Evolutionary conservation across 2,113 vertebrate genomes (phyloP), one percentile per base, ranked within the genome.

Genomic region (Mormyrus lacerda): DNA sequence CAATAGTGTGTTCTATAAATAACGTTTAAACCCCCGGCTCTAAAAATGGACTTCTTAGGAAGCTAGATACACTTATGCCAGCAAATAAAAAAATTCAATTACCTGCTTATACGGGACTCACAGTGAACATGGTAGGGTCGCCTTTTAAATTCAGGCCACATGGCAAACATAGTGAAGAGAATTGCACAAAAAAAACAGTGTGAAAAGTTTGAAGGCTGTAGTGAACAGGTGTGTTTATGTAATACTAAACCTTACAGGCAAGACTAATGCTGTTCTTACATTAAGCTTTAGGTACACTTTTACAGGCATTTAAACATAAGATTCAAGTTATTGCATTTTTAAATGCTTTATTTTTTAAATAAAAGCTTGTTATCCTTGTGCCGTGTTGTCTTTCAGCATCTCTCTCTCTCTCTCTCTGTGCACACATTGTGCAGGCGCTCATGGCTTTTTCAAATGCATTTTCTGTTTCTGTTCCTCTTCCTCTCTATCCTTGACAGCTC

Each of bases 401-500:
- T 44, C 48, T 89, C 88, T 6, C 48, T 89, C 76, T 88, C 50
- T 88, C 88, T 7, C 65, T 73, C 87, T 61, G 89, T 85, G 76
- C 85, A 73, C 84, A 48, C 39, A 31, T 89, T 44, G 17, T 90
- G 53, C 85, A 84, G 76, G 87, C 90, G 94, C 87, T 76, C 90
- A 89, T 93, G 89, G 91, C 89, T 93, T 93, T 61, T 90, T 90
- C 83, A 76, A 73, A 92, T 91, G 87, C 88, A 87, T 92, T 92
- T 83, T 91, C 79, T 90, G 92, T 94, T 19, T 24, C 91, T 94
- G 93, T 82, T 73, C 27, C 69, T 19, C 45, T 27, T 88, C 61
- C 73, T 58, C 90, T 5, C 5, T 53, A 27, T 65, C 58, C 31
- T 11, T 69, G 10, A 69, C n/a, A 31, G 89, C 31, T 58, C 76